Percentiles rank a stretch among this genome's conserved stretches.
Evolutionary conservation across 2,113 vertebrate species (phyloP).

Genomic region (Benitochromis conjunctus): DNA sequence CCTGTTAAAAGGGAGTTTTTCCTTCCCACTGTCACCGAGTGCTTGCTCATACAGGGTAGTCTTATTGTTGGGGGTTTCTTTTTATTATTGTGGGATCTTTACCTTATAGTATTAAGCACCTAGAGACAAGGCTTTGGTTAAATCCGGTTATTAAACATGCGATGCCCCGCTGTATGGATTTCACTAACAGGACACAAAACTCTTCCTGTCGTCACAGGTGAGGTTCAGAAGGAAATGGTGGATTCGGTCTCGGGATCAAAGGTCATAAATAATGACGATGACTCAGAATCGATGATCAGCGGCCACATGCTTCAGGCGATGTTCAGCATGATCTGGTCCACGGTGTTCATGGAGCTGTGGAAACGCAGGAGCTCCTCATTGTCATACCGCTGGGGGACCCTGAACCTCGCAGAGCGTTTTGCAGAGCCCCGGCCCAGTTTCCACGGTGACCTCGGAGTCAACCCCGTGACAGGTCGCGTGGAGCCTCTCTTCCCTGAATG

Average conservation of each 20-base stretch:
- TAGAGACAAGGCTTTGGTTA: neutral
- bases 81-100: too few species aligned
- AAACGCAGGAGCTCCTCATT: constrained; percentile 72
- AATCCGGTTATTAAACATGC: neutral
- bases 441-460: constrained; percentile 68
- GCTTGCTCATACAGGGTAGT: too few species aligned
- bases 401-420: constrained; percentile 69
- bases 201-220: constrained; percentile 13
- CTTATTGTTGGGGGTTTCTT: too few species aligned
- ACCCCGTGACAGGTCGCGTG: constrained; percentile 71
- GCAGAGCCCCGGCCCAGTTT: constrained; percentile 75
- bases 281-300: constrained; percentile 35
- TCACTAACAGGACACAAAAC: neutral
- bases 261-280: neutral
- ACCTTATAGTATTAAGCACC: too few species aligned
- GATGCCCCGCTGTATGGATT: neutral
- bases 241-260: constrained; percentile 19
- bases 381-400: constrained; percentile 75
- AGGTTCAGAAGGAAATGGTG: constrained; percentile 35
- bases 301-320: constrained; percentile 75
- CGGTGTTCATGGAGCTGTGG: constrained; percentile 78
- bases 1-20: neutral
- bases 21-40: neutral
- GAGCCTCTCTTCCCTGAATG: constrained; percentile 77
- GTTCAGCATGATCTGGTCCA: constrained; percentile 82